A percentile compares a stretch with the other conserved stretches of the same genome.
Evolutionary conservation across 2,113 vertebrate genomes (phyloP).

Genomic region (Hipposideros armiger): DNA sequence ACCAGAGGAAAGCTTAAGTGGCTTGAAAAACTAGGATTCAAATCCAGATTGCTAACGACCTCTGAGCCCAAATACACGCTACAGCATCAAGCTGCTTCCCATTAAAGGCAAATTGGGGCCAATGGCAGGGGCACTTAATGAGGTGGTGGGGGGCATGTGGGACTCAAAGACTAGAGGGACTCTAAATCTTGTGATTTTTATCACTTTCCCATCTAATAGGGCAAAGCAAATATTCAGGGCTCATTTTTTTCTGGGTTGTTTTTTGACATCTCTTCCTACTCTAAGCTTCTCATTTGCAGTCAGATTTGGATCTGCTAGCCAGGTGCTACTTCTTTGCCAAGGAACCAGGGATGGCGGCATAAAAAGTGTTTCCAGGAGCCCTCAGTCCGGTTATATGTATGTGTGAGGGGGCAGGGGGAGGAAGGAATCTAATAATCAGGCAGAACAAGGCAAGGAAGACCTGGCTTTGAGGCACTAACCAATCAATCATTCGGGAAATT

Average conservation of each 20-base stretch:
- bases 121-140: neutral
- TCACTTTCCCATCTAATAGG: neutral
- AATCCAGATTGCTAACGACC: neutral
- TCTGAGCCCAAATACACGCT: neutral
- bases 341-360: neutral
- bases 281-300: conserved; percentile 19
- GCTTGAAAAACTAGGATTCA: neutral
- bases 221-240: neutral
- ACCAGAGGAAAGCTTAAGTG: neutral
- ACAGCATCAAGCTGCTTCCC: neutral
- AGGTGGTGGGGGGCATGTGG: neutral
- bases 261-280: neutral
- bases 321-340: neutral
- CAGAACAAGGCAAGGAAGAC: neutral
- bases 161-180: neutral
- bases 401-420: too few relatives aligned
- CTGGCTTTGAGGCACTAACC: neutral
- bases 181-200: neutral
- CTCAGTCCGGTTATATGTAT: neutral
- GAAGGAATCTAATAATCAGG: neutral
- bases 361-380: neutral
- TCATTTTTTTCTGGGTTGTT: neutral
- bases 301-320: neutral
- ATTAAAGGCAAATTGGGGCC: neutral
- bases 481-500: neutral